Base-by-base conservation (phyloP, 2,797 vertebrate species). In the Emydoidea blandingii region DNA sequence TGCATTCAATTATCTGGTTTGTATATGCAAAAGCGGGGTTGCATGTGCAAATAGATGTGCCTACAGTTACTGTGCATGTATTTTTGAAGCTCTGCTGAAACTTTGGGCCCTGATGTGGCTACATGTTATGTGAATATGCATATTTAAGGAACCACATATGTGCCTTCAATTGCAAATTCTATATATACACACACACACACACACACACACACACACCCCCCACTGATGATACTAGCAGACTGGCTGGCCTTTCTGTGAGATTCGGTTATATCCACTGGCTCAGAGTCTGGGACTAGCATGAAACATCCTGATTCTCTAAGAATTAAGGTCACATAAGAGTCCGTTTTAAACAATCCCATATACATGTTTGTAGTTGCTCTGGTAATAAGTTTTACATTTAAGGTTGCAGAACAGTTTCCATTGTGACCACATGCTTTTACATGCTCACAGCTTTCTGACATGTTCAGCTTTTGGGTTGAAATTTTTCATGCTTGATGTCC, bases 151-250 rank as follows among this genome's bases (percentile, higher is more conserved):
- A 59, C 52, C 53, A 14, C 86, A 85, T 83, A 1, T 2, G 47
- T 84, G 81, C 53, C 91, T 95, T 91, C 78, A 90, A 8, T 23
- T 0, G 0, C 56, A 84, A 89, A 52, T 52, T 86, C 79, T 89
- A 83, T 52, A 84, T 94, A 95, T 74, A 41, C 41, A 41, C 41
- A 41, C 5, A 41, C 41, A 41, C 41, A 41, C 41, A 41, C 41
- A 41, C 41, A 41, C 41, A 41, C 41, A 41, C 41, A 41, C 41
- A 4, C 41, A 41, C 41, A 27, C 50, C 2, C 41, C 19, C 50
- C 92, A 93, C 25, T 29, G 41, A 76, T 27, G 12, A 95, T 74
- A 34, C 85, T 90, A 89, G 94, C 79, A 94, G 89, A 95, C 16
- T 90, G 85, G 59, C 54, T 34, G 15, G 44, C 34, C 12, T 5